Conservation (phyloP, 2,888 invertebrate species). For the Apeira syringaria region DNA sequence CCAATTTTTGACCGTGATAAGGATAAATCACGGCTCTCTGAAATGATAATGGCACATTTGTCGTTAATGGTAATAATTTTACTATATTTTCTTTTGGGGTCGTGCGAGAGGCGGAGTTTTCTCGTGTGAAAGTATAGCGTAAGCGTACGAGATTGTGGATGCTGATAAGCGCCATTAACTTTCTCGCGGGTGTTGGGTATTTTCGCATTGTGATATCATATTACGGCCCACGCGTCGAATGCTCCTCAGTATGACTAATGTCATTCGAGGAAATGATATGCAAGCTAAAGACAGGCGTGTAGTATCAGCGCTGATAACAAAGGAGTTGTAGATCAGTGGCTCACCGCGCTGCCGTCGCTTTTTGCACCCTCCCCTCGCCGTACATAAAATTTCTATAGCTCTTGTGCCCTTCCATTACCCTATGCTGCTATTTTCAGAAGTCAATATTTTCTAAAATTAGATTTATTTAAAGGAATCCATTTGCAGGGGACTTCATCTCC, state of each 20-base stretch:
- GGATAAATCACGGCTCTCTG: constrained; percentile 86
- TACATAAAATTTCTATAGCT: too few relatives aligned
- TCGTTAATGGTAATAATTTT: constrained; percentile 88
- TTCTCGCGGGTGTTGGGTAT: constrained; percentile 84
- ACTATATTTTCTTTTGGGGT: constrained; percentile 46
- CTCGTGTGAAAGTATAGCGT: constrained; percentile 82
- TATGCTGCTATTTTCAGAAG: constrained; percentile 75
- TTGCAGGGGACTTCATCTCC: constrained; percentile 62
- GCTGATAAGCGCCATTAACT: constrained; percentile 85
- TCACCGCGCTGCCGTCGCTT: constrained; percentile 40
- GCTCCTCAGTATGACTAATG: constrained; percentile 81
- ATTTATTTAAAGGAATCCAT: constrained; percentile 64
- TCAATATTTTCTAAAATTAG: constrained; percentile 79
- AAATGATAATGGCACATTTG: constrained; percentile 91
- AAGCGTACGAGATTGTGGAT: constrained; percentile 82
- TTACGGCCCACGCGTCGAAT: constrained; percentile 83
- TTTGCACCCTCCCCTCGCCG: constrained; percentile 46
- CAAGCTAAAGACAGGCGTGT: constrained; percentile 66
- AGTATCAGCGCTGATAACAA: constrained; percentile 79
- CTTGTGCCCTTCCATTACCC: too few relatives aligned
- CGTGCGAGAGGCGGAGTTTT: constrained; percentile 63
- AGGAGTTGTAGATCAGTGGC: constrained; percentile 59
- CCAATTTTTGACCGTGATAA: constrained; percentile 91
- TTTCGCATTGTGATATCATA: constrained; percentile 85
- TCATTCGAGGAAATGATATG: constrained; percentile 79